Base-by-base conservation (phyloP, 2,113 vertebrate genomes). In the Aleadryas rufinucha region DNA sequence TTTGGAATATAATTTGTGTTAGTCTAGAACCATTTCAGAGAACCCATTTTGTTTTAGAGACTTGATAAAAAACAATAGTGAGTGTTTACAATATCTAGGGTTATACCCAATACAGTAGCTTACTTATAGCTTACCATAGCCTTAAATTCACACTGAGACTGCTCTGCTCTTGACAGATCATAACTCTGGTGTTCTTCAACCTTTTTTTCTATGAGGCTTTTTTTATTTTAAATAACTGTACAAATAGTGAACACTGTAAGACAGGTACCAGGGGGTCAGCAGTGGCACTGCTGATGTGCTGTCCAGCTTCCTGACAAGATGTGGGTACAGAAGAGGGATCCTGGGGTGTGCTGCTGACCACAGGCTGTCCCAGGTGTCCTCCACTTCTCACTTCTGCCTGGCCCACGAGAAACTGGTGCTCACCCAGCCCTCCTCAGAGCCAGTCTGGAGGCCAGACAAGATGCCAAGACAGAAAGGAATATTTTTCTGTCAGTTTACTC, bases 281-380 rank as follows among this genome's bases (percentile, higher is more conserved):
- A 63, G 11, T 1, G 0, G 11, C 52, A 33, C 5, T 1, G 1
- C 2, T 77, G 19, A 35, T 30, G 50, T 63, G 13, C 17, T 65
- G 13, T 28, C 15, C 16, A 41, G 42, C 10, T 69, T 92, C 41
- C n/a, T 1, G 1, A 23, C 12, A 69, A 11, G 27, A 7, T 30
- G 3, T 23, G 84, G 27, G n/a, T 14, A 35, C 6, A 45, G 54
- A 31, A 27, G 4, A 65, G 12, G 11, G 30, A 42, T 35, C n/a
- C n/a, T 1, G 0, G 22, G 4, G 5, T 68, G 28, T 3, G 0
- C n/a, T 53, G 16, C 31, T 66, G 37, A 13, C 17, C 26, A 18
- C 0, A 0, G 57, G 41, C 21, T 86, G 45, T 17, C 16, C 13
- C 21, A 18, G 23, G 11, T 1, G 0, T 31, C 13, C 10, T 30